Percentiles rank a stretch among this genome's conserved stretches.
These are phyloP conservation scores for Lacerta bilineata DNA, from an alignment of 2,797 vertebrate genomes.

Conservation along the genomic window DNA sequence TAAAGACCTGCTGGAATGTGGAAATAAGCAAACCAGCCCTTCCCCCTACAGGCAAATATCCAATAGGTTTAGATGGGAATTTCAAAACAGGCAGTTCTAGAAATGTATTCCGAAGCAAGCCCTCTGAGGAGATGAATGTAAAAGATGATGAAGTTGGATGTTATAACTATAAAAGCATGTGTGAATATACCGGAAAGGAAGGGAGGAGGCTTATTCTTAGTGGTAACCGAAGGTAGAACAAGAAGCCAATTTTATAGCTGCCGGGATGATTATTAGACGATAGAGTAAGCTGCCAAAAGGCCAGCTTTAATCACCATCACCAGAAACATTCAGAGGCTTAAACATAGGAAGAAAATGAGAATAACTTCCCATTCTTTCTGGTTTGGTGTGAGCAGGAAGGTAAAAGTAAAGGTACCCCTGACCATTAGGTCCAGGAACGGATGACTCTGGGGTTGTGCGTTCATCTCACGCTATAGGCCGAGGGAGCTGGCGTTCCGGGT, in stretches of 20 bases:
- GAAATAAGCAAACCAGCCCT: not conserved
- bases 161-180: constrained; percentile 1
- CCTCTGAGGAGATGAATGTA: constrained; percentile 54
- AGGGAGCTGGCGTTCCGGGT: no score
- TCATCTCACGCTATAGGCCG: no score
- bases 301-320: not conserved
- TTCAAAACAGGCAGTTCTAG: constrained; percentile 56
- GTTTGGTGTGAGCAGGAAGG: accelerated
- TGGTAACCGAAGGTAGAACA: constrained; percentile 24
- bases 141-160: constrained; percentile 53
- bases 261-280: not conserved
- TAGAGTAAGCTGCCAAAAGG: not conserved
- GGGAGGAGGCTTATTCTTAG: constrained; percentile 19
- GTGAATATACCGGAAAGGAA: constrained; percentile 2
- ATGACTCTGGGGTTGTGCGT: no score
- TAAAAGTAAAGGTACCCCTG: no score
- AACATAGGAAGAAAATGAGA: not conserved
- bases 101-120: constrained; percentile 46
- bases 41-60: constrained; percentile 27
- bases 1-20: constrained; percentile 2
- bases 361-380: not conserved
- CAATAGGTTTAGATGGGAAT: constrained; percentile 40
- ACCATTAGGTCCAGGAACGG: no score
- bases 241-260: constrained; percentile 6
- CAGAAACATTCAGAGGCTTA: not conserved